Conservation (phyloP, 2,888 invertebrate species). For the Auanema sp. region DNA sequence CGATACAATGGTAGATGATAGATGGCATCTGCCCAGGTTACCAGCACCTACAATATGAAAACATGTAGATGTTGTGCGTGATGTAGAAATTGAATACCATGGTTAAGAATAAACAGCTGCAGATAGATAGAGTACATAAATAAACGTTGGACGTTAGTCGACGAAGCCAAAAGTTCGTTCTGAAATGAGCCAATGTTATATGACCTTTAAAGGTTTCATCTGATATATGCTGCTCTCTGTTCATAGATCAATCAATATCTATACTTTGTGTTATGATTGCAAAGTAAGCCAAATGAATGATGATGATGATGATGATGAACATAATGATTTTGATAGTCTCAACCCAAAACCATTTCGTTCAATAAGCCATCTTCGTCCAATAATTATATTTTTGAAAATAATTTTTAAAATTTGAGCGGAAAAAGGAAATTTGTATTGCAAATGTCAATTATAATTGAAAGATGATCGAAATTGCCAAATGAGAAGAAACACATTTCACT, state of each 20-base stretch:
- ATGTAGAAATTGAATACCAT: conserved; percentile 47
- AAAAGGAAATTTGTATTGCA: background rate
- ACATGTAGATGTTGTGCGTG: background rate
- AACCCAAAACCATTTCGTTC: no score
- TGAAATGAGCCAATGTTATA: conserved; percentile 24
- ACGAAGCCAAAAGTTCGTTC: conserved; percentile 62
- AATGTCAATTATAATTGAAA: no score
- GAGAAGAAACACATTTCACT: no score
- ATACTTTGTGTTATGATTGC: no score
- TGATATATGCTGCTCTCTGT: no score
- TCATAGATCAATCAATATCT: no score
- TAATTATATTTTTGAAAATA: background rate
- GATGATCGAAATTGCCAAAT: no score
- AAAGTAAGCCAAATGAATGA: no score
- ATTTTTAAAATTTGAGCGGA: background rate
- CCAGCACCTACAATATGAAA: conserved; percentile 11
- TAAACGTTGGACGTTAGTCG: conserved; percentile 62
- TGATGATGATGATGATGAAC: no score
- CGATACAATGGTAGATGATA: conserved; percentile 52
- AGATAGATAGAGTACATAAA: conserved; percentile 57
- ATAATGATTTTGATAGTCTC: no score
- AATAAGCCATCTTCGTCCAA: no score
- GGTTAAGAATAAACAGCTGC: conserved; percentile 57
- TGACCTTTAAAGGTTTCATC: no score
- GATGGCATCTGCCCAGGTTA: conserved; percentile 56